A percentile compares a stretch with the other conserved stretches of the same genome.
Evolutionary conservation across 2,888 invertebrate genomes (phyloP).

Genomic region (Catonia carolina): DNA sequence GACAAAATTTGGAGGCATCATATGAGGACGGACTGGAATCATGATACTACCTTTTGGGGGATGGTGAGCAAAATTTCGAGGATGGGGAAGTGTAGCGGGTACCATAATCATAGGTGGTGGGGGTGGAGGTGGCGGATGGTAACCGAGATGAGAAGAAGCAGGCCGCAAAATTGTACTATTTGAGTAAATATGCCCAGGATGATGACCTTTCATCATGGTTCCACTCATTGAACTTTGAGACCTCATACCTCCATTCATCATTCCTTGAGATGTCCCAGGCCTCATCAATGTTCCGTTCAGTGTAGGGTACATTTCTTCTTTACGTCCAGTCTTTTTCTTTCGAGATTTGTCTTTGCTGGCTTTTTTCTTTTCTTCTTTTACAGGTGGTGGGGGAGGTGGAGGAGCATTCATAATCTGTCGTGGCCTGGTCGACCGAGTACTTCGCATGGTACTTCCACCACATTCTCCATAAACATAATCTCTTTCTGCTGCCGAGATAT

Average conservation of each 20-base stretch:
- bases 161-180: constrained; percentile 36
- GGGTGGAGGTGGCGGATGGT: constrained; percentile 34
- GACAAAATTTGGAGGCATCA: constrained; percentile 36
- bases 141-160: constrained; percentile 29
- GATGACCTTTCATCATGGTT: constrained; percentile 30
- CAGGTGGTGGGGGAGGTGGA: constrained; percentile 61
- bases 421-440: constrained; percentile 55
- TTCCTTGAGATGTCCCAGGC: constrained; percentile 30
- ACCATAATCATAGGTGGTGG: constrained; percentile 40
- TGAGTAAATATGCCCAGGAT: constrained; percentile 31
- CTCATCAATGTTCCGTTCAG: constrained; percentile 39
- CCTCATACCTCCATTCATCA: constrained; percentile 28
- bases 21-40: constrained; percentile 37
- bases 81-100: constrained; percentile 35
- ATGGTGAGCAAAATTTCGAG: constrained; percentile 32
- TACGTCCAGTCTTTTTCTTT: constrained; percentile 51
- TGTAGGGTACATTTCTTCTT: constrained; percentile 53
- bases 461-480: constrained; percentile 64
- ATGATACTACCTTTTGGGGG: constrained; percentile 37
- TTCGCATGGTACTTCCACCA: constrained; percentile 48
- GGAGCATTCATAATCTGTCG: constrained; percentile 76
- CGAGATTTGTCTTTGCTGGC: constrained; percentile 45
- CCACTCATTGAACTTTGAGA: constrained; percentile 35
- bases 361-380: constrained; percentile 51
- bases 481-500: constrained; percentile 53